Evolutionary conservation across 2,888 invertebrate genomes (phyloP).

Genomic region (Carcina quercana): DNA sequence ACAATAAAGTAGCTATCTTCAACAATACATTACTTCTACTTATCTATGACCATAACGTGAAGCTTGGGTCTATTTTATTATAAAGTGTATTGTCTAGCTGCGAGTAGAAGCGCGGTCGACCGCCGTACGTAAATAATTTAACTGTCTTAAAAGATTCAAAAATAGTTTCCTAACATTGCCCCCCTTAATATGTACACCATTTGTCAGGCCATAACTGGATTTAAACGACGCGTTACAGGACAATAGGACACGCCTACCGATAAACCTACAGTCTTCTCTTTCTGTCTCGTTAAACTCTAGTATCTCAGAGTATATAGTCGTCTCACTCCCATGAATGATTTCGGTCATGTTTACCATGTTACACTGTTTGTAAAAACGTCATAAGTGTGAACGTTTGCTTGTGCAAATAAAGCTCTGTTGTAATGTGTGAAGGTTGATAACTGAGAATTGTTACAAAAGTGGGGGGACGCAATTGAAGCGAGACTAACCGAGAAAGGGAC

Average conservation of each 20-base stretch:
- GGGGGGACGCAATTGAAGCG: conserved; percentile 63
- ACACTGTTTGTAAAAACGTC: conserved; percentile 43
- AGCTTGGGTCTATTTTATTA: conserved; percentile 69
- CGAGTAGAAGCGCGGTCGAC: conserved; percentile 59
- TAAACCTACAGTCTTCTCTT: conserved; percentile 31
- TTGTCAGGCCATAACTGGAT: conserved; percentile 74
- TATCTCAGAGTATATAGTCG: conserved; percentile 13
- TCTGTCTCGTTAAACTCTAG: conserved; percentile 21
- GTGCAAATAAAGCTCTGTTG: conserved; percentile 17
- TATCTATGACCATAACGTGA: conserved; percentile 68
- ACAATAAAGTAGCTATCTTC: conserved; percentile 67
- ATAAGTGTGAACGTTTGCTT: conserved; percentile 24
- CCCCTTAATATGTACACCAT: conserved; percentile 74
- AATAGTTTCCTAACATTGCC: conserved; percentile 74
- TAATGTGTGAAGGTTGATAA: conserved; percentile 14
- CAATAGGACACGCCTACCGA: conserved; percentile 50
- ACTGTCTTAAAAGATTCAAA: conserved; percentile 75
- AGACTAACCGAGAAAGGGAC: conserved; percentile 54
- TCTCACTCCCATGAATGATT: conserved; percentile 48
- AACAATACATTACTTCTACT: conserved; percentile 65
- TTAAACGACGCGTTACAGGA: conserved; percentile 65
- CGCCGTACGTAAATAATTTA: conserved; percentile 71
- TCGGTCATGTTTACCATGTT: conserved; percentile 51
- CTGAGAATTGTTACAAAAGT: conserved; percentile 21
- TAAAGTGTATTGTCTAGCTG: conserved; percentile 71